phyloP scores from a whole-genome alignment of 2,888 invertebrate species.

The Macrosoma leucophasiata region DNA sequence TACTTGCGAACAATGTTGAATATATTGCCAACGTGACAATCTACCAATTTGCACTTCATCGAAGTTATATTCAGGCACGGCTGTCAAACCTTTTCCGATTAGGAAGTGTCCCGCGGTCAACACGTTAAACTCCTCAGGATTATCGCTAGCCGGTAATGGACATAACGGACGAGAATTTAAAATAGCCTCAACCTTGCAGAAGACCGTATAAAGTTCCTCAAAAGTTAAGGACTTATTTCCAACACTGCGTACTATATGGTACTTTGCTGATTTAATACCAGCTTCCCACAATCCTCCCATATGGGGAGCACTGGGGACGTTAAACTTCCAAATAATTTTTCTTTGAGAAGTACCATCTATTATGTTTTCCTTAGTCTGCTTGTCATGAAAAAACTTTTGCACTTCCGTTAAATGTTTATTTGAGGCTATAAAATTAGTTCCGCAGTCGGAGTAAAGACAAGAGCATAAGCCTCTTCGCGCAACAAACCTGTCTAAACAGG shows the following conservation, averaged over 20 bases:
- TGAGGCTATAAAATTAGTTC: constrained; percentile 6
- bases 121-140: constrained; percentile 14
- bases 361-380: too few species aligned
- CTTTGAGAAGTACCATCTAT: too few species aligned
- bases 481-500: constrained; percentile 6
- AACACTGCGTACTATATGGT: constrained; percentile 1
- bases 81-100: constrained; percentile 6
- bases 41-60: constrained; percentile 1
- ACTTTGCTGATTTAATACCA: constrained; percentile 10
- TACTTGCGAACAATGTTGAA: constrained; percentile 11
- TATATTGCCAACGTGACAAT: constrained; percentile 13
- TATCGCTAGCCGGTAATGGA: constrained; percentile 5
- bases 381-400: background rate
- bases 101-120: constrained; percentile 16
- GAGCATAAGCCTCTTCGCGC: constrained; percentile 5
- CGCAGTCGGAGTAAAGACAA: constrained; percentile 8
- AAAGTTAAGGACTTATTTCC: constrained; percentile 4
- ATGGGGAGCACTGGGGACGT: constrained; percentile 3
- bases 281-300: constrained; percentile 9
- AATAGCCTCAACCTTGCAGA: constrained; percentile 8
- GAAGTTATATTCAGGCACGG: constrained; percentile 10
- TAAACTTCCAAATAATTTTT: constrained; percentile 3
- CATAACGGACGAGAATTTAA: constrained; percentile 11
- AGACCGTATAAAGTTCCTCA: constrained; percentile 8
- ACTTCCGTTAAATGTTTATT: constrained; percentile 1